Percentiles rank a stretch among this genome's conserved stretches.
Evolutionary conservation across 2,888 invertebrate genomes (phyloP).

Genomic region (Tachina lurida): DNA sequence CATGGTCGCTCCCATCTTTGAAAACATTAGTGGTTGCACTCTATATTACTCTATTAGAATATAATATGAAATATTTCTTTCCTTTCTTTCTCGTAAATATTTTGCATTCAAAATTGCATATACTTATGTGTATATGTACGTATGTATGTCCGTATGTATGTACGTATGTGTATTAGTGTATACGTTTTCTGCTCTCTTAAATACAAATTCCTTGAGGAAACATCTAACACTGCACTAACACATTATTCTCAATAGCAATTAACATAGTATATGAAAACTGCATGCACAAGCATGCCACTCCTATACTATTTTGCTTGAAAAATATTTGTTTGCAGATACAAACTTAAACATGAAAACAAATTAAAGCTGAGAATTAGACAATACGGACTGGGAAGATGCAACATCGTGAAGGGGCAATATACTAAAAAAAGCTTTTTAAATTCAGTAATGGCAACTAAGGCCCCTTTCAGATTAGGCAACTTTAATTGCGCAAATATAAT

Average conservation of each 20-base stretch:
- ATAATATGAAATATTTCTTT: no score
- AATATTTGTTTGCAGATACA: constrained; percentile 12
- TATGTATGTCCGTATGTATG: background rate
- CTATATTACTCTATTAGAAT: no score
- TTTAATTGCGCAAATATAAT: no score
- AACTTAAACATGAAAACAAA: constrained; percentile 31
- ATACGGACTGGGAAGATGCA: no score
- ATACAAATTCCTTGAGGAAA: constrained; percentile 40
- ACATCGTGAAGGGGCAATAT: background rate
- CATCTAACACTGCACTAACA: constrained; percentile 18
- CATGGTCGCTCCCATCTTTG: no score
- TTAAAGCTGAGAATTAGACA: constrained; percentile 35
- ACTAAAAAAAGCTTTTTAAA: background rate
- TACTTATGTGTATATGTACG: background rate
- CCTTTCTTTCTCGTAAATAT: background rate
- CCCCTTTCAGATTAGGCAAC: no score
- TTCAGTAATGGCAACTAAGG: background rate
- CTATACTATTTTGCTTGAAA: background rate
- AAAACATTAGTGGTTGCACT: no score
- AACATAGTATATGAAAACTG: constrained; percentile 13
- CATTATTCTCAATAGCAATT: constrained; percentile 40
- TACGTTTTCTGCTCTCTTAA: background rate
- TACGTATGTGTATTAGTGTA: background rate
- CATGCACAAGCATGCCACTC: background rate
- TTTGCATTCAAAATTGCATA: background rate